Base-by-base conservation (phyloP, 2,888 invertebrate species). In the Pristionchus entomophagus region DNA sequence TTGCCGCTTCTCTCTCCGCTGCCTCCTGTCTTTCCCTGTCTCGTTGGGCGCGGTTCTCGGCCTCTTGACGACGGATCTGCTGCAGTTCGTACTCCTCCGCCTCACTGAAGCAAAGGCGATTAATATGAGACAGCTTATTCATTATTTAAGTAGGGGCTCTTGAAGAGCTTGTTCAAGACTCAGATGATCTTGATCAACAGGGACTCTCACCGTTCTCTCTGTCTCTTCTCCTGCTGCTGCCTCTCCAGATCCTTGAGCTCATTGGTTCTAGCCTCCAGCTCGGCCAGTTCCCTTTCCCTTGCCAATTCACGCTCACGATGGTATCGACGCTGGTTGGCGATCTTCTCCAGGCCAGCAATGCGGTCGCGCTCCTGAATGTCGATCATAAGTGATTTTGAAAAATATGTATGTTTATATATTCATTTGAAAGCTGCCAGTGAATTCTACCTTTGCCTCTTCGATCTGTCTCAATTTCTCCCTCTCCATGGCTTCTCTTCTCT, bases 11-110 rank as follows among this genome's bases (percentile, higher is more conserved):
- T 45, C 93, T 90, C 22, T 90, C 91, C 17, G 90, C 91, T 19
- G 93, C 93, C 81, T 92, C 91, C 17, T 87, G 86, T 19, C 93
- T 84, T 62, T 93, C 93, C 10, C 88, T 88, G 12, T 93, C 93
- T 4, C 93, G 90, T 41, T 90, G 89, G 19, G 90, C 91, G 26
- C 91, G 91, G 78, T 92, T 93, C n/a, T 92, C 88, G 19, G 90
- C 86, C 85, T 93, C 93, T 53, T 88, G 87, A 1, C 92, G 92
- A 1, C 88, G 88, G 35, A 93, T 88, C 65, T 92, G 91, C n/a
- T 89, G 89, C 45, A 93, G 87, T 26, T 90, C 88, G 17, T 90
- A 89, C 81, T 92, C 91, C 87, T 93, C 93, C 19, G 89, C 89
- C 49, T 89, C 86, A 26, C 92, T 88, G 78, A 84, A 91, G 49